phyloP scores from a whole-genome alignment of 1,140 invertebrate species.

The Drosophila lini region DNA sequence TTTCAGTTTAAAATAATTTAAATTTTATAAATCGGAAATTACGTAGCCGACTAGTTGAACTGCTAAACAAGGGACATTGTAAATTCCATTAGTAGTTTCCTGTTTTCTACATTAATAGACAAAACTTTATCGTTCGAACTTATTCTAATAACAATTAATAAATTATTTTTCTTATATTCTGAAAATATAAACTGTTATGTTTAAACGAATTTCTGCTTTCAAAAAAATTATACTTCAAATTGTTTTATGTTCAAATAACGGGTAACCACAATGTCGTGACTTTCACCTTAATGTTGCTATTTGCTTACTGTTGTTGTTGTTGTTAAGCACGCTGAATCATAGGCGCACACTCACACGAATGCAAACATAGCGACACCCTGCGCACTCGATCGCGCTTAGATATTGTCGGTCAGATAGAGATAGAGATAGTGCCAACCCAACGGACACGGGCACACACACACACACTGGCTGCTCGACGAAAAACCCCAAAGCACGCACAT shows the following conservation, averaged over 20 bases:
- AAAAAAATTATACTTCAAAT: neutral
- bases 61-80: rapidly evolving
- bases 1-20: neutral
- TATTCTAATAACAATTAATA: too few species aligned
- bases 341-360: slow-evolving; percentile 30
- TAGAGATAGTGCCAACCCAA: slow-evolving; percentile 72
- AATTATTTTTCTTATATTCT: too few species aligned
- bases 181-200: too few species aligned
- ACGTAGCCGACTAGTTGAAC: slow-evolving; percentile 4
- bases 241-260: neutral
- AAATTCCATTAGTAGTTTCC: neutral
- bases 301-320: slow-evolving; percentile 38
- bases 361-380: slow-evolving; percentile 27
- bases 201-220: neutral
- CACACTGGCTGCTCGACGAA: slow-evolving; percentile 10
- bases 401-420: slow-evolving; percentile 60
- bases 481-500: slow-evolving; percentile 44
- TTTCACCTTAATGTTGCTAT: slow-evolving; percentile 5
- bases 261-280: slow-evolving; percentile 1
- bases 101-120: neutral
- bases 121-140: too few species aligned
- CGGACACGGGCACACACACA: slow-evolving; percentile 46
- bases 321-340: slow-evolving; percentile 66
- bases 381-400: slow-evolving; percentile 61
- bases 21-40: neutral